Evolutionary conservation across 92 coral and sea anemone species (phyloP), one percentile per base, ranked within the genome.

Genomic region (Porites evermanni): DNA sequence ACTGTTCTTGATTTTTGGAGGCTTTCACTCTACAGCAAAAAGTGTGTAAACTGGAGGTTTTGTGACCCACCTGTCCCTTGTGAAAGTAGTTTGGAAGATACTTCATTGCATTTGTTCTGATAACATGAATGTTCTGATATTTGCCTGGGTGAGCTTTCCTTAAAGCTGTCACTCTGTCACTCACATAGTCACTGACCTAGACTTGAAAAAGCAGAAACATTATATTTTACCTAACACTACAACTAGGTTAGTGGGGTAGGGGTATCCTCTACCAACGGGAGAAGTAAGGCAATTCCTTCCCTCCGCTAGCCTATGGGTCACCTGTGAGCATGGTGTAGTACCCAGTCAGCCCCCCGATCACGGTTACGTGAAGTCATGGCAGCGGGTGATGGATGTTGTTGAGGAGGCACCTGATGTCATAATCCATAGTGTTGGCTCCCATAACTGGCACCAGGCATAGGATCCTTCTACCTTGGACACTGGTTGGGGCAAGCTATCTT

Each of bases 101-200:
- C 72, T 97, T 97, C 99, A 97, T 97, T 66, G 99, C 98, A 90
- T 97, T 97, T 52, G 98, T 90, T 81, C 99, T 85, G 17, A 97
- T 86, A 14, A 97, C 98, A 77, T 91, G 86, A 24, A 97, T 88
- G 82, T 97, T 97, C 77, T 95, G 95, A 81, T 97, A 97, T 81
- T 97, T 78, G 74, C 98, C 99, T 70, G 99, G 98, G 69, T 93
- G 85, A 20, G 96, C 86, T 60, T 90, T 83, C 72, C 99, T 88
- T 75, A 97, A 88, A 60, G 99, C 99, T 23, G 80, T 79, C 60
- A 97, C 96, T 72, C 97, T 93, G 91, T 97, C 99, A 72, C 93
- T 97, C 53, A 97, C 99, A 89, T 97, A 97, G 74, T 97, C 99
- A 91, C 98, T 94, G 82, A 94, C 98, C 98, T 96, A 69, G 6